Base-by-base conservation (phyloP, 2,888 invertebrate genomes). In the Dasypogon diadema region DNA sequence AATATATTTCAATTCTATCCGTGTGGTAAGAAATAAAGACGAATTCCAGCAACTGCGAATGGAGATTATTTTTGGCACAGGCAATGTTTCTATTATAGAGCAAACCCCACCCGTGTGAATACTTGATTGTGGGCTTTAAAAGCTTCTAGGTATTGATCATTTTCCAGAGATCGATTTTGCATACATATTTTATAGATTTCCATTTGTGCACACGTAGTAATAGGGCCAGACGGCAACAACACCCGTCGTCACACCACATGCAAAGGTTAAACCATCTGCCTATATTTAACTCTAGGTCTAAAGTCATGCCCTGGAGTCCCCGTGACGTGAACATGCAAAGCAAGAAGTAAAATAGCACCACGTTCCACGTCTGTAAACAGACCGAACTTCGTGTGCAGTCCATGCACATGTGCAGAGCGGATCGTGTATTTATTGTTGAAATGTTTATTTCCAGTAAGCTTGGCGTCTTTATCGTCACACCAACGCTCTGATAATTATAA, bases 341-440 rank as follows among this genome's bases (percentile, higher is more conserved):
- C 58, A n/a, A 42, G 42, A 58, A 58, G 10, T 58, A n/a, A 58
- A 16, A 58, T 22, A 16, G 10, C 37, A 37, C 16, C 21, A 60
- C 8, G 60, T 10, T 10, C 60, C 34, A 34, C 18, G n/a, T 60
- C 21, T 16, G 60, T 60, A 60, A 60, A 37, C n/a, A 60, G 34
- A 60, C 18, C 6, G 37, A 60, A 3, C 60, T 26, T 30, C 58
- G 58, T 58, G 58, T 58, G 58, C 58, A 58, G 58, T 58, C 60
- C 18, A 37, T 37, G 60, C 37, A 6, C 16, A 16, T 18, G 14
- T 34, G 18, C 4, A 30, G 8, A 8, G 4, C 30, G 3, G 30
- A 5, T n/a, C n/a, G n/a, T n/a, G n/a, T n/a, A n/a, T n/a, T 8
- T 30, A 30, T 30, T 30, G 3, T 30, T 5, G 30, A 30, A 30